These are phyloP conservation scores for Drosophila anceps DNA, from an alignment of 2,888 invertebrate species.

Conservation along the genomic window DNA sequence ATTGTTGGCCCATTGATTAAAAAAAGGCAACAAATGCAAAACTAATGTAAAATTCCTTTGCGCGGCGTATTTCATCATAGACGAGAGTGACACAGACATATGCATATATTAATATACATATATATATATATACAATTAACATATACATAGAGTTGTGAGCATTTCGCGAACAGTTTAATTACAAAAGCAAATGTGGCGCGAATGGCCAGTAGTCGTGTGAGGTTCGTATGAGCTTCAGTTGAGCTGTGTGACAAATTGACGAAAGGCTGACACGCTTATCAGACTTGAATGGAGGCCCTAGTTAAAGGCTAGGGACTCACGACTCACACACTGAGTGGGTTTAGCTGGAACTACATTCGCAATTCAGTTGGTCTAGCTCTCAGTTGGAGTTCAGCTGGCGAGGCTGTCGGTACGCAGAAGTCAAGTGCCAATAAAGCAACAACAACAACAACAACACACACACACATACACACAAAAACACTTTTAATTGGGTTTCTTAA, in stretches of 20 bases:
- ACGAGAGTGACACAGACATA: constrained; percentile 7
- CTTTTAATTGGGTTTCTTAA: constrained; percentile 45
- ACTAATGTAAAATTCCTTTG: constrained; percentile 19
- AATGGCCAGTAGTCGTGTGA: constrained; percentile 18
- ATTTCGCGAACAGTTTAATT: constrained; percentile 52
- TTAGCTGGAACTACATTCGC: constrained; percentile 37
- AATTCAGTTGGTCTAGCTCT: constrained; percentile 39
- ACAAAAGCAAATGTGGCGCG: constrained; percentile 35
- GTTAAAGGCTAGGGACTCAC: constrained; percentile 8
- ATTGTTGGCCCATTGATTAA: constrained; percentile 29
- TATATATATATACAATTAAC: background rate
- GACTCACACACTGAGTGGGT: background rate
- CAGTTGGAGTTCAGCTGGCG: constrained; percentile 70
- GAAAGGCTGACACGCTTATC: constrained; percentile 56
- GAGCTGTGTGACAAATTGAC: constrained; percentile 51
- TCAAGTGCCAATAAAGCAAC: constrained; percentile 7
- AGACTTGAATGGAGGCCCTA: constrained; percentile 16
- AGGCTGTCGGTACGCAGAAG: constrained; percentile 65
- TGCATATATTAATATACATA: background rate
- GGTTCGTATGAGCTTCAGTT: constrained; percentile 25
- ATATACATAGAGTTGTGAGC: background rate
- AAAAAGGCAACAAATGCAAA: constrained; percentile 11
- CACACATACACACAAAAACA: constrained; percentile 19
- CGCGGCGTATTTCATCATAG: constrained; percentile 26
- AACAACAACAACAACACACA: background rate